Base-by-base conservation (phyloP, 2,797 vertebrate species). In the Calcarius lapponicus region DNA sequence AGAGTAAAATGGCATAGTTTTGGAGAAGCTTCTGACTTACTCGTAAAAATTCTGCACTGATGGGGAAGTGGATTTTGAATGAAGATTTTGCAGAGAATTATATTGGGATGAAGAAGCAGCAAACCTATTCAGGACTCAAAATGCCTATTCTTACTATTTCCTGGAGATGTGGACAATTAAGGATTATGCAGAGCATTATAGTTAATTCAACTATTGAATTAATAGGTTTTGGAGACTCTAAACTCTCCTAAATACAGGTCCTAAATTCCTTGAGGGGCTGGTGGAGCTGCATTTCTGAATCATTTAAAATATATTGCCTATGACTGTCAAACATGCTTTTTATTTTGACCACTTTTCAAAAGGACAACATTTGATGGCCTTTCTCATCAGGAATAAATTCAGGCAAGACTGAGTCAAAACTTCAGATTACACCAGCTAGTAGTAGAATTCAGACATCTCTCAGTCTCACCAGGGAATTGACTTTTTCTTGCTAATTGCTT, bases 401-500 rank as follows among this genome's bases (percentile, higher is more conserved):
- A 47, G 12, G 13, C 26, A 89, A 86, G 76, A 60, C 31, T 84
- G 54, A 81, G 54, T 70, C 45, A 57, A 88, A 96, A 92, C 42
- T 93, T 92, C 45, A 67, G 71, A 76, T 73, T 8, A 86, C 16
- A 26, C 43, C 53, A 85, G 62, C 12, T 53, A 81, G 50, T 34
- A 40, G 73, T 4, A 71, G 60, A 90, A 92, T 96, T 96, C 95
- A 92, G 86, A 47, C 53, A 60, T 93, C 34, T 94, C 67, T 64
- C 66, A 80, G 67, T 70, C 80, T 90, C 93, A 61, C 48, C 29
- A 93, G 88, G 92, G 95, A 96, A 91, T 5, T 88, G 61, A 82
- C 94, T 96, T 94, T 93, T 93, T 53, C 74, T 93, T 93, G 86
- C 60, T 96, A 97, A 96, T 96, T 97, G 90, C 91, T 94, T 96